Base-by-base conservation (phyloP, 1,140 invertebrate species). In the Neodiprion pinetum region DNA sequence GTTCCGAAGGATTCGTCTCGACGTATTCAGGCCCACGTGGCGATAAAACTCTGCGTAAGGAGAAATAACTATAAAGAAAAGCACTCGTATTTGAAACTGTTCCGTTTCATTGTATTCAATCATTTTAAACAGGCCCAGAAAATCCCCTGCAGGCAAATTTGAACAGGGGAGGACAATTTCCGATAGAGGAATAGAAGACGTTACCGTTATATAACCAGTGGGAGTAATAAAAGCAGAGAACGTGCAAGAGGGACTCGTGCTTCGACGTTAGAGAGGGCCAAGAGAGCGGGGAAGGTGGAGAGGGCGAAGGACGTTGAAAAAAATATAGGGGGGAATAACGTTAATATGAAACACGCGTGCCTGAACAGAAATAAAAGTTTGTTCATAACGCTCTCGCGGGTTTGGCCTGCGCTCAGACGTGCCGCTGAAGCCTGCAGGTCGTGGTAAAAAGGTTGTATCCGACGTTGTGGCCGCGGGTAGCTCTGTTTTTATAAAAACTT, bases 341-440 rank as follows among this genome's bases (percentile, higher is more conserved):
- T 69, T 69, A 69, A 69, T 69, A 69, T 69, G 67, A 69, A 21
- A 69, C 67, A 69, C 67, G 67, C 67, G 67, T 69, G 67, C 67
- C 21, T 21, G 67, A 23, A 69, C 11, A 69, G 67, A 69, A 69
- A 69, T 69, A 69, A 69, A 69, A 69, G 67, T 69, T 69, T 69
- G 14, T 23, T 69, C 14, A 69, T 69, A 69, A 23, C 67, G 67
- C 67, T 69, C 21, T 69, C 17, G 67, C 23, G 11, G 40, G 11
- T 21, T 11, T 23, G 67, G 12, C 67, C 11, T 69, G 40, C 21
- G 61, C 7, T 65, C 17, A 14, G 61, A 65, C 61, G 61, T 65
- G 61, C 61, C 17, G 12, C 12, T 21, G 61, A 17, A 14, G 12
- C 4, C 61, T 14, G 12, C 12, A 65, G 61, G 12, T 69, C 14